These are phyloP conservation scores for Fabriciana adippe DNA, from an alignment of 2,888 invertebrate species.

Conservation along the genomic window DNA sequence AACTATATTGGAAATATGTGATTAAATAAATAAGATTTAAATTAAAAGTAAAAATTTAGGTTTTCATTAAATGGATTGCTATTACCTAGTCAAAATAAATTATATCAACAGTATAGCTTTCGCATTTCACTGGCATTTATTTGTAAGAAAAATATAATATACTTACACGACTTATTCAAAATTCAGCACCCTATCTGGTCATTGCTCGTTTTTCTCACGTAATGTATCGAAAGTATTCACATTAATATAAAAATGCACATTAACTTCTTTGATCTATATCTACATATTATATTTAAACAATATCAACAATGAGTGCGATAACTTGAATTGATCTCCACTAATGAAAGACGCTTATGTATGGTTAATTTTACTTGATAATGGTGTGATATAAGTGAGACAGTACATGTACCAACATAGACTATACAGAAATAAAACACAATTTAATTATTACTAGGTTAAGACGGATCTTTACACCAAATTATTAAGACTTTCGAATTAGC, in stretches of 20 bases:
- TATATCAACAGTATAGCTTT: constrained; percentile 12
- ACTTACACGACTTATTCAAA: constrained; percentile 21
- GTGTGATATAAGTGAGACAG: constrained; percentile 36
- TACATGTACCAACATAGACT: constrained; percentile 27
- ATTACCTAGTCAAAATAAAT: constrained; percentile 13
- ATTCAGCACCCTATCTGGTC: constrained; percentile 23
- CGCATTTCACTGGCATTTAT: constrained; percentile 36
- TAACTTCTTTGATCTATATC: constrained; percentile 18
- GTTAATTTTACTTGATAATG: constrained; percentile 34
- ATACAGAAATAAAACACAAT: constrained; percentile 14
- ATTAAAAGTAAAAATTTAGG: constrained; percentile 14
- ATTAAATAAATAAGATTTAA: constrained; percentile 20
- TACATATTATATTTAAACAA: constrained; percentile 16
- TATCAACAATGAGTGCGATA: constrained; percentile 15
- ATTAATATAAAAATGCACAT: constrained; percentile 30
- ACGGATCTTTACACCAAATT: constrained; percentile 81
- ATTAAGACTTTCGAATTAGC: constrained; percentile 73
- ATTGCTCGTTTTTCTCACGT: constrained; percentile 17
- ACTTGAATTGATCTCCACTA: constrained; percentile 31
- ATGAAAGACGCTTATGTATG: constrained; percentile 27
- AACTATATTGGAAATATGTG: constrained; percentile 20
- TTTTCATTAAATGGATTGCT: constrained; percentile 17
- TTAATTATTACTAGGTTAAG: constrained; percentile 56
- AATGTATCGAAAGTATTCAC: constrained; percentile 24
- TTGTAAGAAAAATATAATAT: constrained; percentile 21